phyloP scores from a whole-genome alignment of 2,113 vertebrate species.

The Halcyon senegalensis region DNA sequence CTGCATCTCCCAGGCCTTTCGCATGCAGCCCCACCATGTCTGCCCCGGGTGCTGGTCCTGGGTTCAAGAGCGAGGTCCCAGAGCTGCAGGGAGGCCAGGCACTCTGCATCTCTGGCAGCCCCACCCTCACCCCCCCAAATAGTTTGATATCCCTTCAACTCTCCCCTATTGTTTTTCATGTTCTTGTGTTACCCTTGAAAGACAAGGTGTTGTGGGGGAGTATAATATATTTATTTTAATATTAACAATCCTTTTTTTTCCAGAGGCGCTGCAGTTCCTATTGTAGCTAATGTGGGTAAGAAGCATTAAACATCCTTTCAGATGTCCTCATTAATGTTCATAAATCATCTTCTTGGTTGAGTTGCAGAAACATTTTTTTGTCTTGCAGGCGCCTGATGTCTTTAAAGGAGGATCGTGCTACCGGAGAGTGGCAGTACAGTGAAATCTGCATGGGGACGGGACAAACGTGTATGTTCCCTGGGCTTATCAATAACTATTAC shows the following conservation, averaged over 20 bases:
- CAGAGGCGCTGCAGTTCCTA: not conserved
- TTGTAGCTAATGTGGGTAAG: not conserved
- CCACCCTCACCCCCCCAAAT: too few relatives aligned
- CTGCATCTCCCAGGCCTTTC: not conserved
- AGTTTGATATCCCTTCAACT: not conserved
- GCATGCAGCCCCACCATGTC: accelerated
- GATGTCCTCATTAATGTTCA: not conserved
- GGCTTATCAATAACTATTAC: slow-evolving; percentile 93
- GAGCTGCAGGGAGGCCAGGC: not conserved
- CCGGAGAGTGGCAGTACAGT: slow-evolving; percentile 84
- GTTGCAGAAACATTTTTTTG: not conserved
- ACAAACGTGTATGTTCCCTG: slow-evolving; percentile 89
- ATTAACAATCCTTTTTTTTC: not conserved
- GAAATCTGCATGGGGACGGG: slow-evolving; percentile 95
- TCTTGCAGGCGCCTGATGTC: slow-evolving; percentile 89
- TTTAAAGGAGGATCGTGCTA: slow-evolving; percentile 80
- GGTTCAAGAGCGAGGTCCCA: not conserved
- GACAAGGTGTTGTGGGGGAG: not conserved
- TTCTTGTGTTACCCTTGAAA: not conserved
- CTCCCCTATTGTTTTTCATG: not conserved
- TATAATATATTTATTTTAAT: not conserved
- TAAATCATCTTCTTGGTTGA: not conserved
- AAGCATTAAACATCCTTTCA: not conserved
- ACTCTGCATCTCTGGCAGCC: not conserved
- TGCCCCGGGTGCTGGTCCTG: not conserved